These are phyloP conservation scores for Agriopis marginaria DNA, from an alignment of 2,888 invertebrate genomes.

Conservation along the genomic window DNA sequence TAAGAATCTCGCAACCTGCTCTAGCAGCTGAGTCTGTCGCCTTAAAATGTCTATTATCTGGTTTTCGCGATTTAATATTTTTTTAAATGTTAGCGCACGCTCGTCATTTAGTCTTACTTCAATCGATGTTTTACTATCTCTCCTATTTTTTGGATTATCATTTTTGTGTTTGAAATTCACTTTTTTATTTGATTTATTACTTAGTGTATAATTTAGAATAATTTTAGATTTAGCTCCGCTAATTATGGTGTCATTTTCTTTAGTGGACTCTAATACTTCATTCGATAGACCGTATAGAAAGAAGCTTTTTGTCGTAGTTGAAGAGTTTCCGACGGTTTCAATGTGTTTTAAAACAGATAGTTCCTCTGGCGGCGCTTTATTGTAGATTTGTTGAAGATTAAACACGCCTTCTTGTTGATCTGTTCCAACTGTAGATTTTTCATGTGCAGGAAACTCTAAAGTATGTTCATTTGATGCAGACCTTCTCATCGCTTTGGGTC, in stretches of 20 bases:
- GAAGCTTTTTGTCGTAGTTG: neutral
- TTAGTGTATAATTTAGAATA: neutral
- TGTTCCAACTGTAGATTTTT: neutral
- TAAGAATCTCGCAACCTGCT: constrained; percentile 45
- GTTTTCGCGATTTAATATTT: constrained; percentile 16
- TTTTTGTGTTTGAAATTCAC: neutral
- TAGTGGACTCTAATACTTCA: neutral
- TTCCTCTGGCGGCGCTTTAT: neutral
- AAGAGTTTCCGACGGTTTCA: neutral
- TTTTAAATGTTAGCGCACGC: neutral
- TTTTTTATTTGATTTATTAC: neutral
- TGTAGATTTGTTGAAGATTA: neutral
- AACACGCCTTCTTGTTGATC: neutral
- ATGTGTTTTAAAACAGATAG: neutral
- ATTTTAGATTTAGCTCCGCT: neutral
- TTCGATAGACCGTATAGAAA: neutral
- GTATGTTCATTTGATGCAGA: neutral
- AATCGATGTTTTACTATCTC: neutral
- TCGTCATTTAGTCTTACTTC: neutral
- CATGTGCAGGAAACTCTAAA: neutral
- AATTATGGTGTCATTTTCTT: neutral
- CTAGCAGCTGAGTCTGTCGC: constrained; percentile 45
- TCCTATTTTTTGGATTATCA: neutral
- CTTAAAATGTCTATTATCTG: constrained; percentile 26
- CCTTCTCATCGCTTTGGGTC: neutral